Percentiles rank a stretch among this genome's conserved stretches.
phyloP scores from a whole-genome alignment of 2,113 vertebrate species.

The Sprattus sprattus region DNA sequence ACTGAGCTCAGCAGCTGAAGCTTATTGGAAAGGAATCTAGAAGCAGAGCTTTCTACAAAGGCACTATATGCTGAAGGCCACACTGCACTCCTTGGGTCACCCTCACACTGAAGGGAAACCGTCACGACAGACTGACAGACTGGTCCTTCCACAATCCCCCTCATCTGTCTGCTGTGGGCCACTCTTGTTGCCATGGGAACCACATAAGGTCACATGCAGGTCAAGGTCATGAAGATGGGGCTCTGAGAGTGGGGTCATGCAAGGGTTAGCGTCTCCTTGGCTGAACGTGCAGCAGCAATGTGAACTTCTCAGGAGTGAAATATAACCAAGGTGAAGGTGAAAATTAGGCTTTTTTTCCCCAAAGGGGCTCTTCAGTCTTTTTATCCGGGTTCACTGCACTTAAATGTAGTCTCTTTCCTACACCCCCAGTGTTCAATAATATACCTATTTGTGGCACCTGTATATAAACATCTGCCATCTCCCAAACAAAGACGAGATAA shows the following conservation, averaged over 20 bases:
- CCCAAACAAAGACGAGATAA: neutral
- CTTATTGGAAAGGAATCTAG: constrained; percentile 22
- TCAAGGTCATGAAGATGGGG: constrained; percentile 41
- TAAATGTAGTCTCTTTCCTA: neutral
- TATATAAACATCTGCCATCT: neutral
- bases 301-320: neutral
- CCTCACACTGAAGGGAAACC: neutral
- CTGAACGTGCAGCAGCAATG: constrained; percentile 21
- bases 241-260: constrained; percentile 40
- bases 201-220: constrained; percentile 52
- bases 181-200: constrained; percentile 37
- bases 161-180: neutral
- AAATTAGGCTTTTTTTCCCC: neutral
- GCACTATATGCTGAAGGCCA: constrained; percentile 63
- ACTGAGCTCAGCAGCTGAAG: constrained; percentile 37
- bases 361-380: neutral
- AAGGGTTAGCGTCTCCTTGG: neutral
- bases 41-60: constrained; percentile 55
- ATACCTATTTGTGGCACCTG: neutral
- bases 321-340: neutral
- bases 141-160: neutral
- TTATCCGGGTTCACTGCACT: neutral
- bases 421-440: neutral
- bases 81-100: constrained; percentile 35
- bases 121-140: neutral